Base-by-base conservation (phyloP, 2,113 vertebrate species). In the Mus pahari region DNA sequence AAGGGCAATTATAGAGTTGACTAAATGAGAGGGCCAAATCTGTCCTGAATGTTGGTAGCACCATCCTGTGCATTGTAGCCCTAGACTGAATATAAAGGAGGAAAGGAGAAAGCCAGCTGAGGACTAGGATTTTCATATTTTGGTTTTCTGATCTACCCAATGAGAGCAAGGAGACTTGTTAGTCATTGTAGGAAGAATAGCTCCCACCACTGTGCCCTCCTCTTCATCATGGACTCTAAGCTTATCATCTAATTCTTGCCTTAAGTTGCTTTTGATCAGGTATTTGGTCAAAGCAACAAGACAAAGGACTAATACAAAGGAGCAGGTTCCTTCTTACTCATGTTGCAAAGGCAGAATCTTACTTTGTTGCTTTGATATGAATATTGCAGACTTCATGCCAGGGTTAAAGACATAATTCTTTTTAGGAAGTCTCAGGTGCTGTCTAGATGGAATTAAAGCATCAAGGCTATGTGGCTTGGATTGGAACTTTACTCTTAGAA, bases 311-410 rank as follows among this genome's bases (percentile, higher is more conserved):
- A 73, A 73, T 55, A 50, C 19, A 86, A 10, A 36, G 13, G 68
- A 53, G 62, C 36, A 87, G 62, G 28, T 7, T 90, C 86, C 42
- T 24, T 81, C 73, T 90, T 84, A 55, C n/a, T 95, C 28, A 26
- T 9, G 78, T 45, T 58, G 12, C 20, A 94, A 53, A 91, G 75
- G 55, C n/a, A 75, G 77, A 91, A 86, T 82, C 39, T 42, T 24
- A 45, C 70, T 74, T 14, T 92, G 55, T 45, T 45, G 48, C 81
- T 87, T 92, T 94, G 50, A 92, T 84, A 19, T 60, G 58, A 58
- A 78, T 95, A 91, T 86, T 87, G 19, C 75, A 83, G 90, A 58
- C 7, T 93, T 86, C 8, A 75, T 62, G 42, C 31, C 66, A 78
- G 60, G 70, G 33, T 19, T 64, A 74, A 93, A 90, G 31, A 24